Conservation (phyloP, 1,140 invertebrate species). For the Stegodyphus dumicola region DNA sequence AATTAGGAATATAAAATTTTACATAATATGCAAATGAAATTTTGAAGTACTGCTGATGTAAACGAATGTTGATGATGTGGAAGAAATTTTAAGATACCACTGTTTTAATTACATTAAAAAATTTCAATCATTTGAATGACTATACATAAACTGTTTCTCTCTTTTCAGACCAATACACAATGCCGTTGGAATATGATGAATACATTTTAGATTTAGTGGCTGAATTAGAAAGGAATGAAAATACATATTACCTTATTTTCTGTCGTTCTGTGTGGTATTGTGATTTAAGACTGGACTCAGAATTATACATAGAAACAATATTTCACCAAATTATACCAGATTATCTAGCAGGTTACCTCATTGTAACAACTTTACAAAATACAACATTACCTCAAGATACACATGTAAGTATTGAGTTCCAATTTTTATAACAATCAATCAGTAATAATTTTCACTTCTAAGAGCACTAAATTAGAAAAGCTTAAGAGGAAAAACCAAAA, state of each 20-base stretch:
- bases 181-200: conserved; percentile 49
- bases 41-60: too few relatives aligned
- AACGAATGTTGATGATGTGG: too few relatives aligned
- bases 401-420: conserved; percentile 22
- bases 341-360: conserved; percentile 41
- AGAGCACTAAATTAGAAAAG: too few relatives aligned
- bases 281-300: conserved; percentile 30
- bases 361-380: conserved; percentile 1
- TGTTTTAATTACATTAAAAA: too few relatives aligned
- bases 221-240: conserved; percentile 51
- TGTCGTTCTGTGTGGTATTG: conserved; percentile 50
- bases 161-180: conserved; percentile 51
- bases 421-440: too few relatives aligned
- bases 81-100: too few relatives aligned
- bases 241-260: conserved; percentile 43
- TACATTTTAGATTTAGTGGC: conserved; percentile 41
- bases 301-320: conserved; percentile 50
- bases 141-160: not conserved
- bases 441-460: too few relatives aligned
- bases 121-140: not conserved
- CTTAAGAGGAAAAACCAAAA: too few relatives aligned
- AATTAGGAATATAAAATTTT: too few relatives aligned
- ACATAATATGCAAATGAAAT: too few relatives aligned
- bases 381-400: not conserved
- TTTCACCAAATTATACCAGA: conserved; percentile 57